Evolutionary conservation across 2,888 invertebrate genomes (phyloP).

Genomic region (Lucinisca nassula): DNA sequence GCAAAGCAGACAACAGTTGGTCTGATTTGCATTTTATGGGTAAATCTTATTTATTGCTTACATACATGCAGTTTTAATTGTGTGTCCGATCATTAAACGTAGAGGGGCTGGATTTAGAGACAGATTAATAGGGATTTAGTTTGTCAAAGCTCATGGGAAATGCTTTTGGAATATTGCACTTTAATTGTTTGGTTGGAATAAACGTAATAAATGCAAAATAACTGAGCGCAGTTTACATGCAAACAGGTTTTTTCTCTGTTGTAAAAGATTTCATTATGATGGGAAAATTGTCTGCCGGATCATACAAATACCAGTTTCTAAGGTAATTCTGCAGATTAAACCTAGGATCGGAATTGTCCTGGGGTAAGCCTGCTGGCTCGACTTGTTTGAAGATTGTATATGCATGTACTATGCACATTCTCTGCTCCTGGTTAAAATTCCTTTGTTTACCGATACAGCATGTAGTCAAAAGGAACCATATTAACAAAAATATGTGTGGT

Average conservation of each 20-base stretch:
- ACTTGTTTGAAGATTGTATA: background rate
- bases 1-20: too few relatives aligned
- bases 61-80: background rate
- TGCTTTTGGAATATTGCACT: too few relatives aligned
- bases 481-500: background rate
- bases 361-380: background rate
- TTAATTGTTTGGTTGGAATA: too few relatives aligned
- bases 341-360: too few relatives aligned
- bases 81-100: background rate
- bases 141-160: too few relatives aligned
- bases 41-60: too few relatives aligned
- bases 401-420: background rate
- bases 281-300: conserved; percentile 1
- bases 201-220: too few relatives aligned
- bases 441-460: background rate
- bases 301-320: too few relatives aligned
- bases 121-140: background rate
- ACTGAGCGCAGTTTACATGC: too few relatives aligned
- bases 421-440: background rate
- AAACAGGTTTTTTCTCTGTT: too few relatives aligned
- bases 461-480: background rate
- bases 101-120: background rate
- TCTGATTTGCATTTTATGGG: too few relatives aligned
- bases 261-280: background rate
- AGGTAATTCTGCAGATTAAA: too few relatives aligned